Base-by-base conservation (phyloP, 2,113 vertebrate species). In the Monarcha castaneiventris region DNA sequence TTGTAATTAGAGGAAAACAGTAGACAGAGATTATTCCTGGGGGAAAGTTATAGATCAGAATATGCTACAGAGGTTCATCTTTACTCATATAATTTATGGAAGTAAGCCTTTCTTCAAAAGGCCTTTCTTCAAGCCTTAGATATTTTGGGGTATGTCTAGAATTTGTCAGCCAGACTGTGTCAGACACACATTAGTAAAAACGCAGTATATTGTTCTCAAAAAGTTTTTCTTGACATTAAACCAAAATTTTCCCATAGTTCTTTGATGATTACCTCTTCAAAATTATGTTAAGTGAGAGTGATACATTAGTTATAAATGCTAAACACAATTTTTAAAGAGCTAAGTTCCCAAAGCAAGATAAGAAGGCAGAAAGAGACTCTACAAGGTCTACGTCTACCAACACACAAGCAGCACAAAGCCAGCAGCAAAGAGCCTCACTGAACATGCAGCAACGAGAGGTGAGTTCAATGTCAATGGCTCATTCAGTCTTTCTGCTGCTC, bases 381-480 rank as follows among this genome's bases (percentile, higher is more conserved):
- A 10, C 29, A 46, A 30, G 9, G 33, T 89, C 43, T 83, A 8
- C 67, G 13, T 91, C 43, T 69, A 59, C n/a, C 0, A 1, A 66
- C 35, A 41, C 18, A 33, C 30, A 80, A 54, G 21, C 69, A 95
- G 67, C 59, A 43, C 51, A 91, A 55, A 91, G 41, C 30, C 78
- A 73, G 41, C 55, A 87, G 72, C 59, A 88, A 66, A 91, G 29
- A 93, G 49, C 16, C 35, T 68, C 62, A 3, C 41, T 61, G 61
- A 76, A 51, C 49, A 33, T 12, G 17, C 27, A 87, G 74, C 56
- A 80, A 9, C 13, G 49, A 87, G 54, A 87, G 81, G 74, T 92
- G 73, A 96, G 66, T 79, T 91, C 89, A 93, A 82, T 91, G 95
- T 93, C 74, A 95, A 69, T 87, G 43, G 78, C 74, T 85, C 51